phyloP scores from a whole-genome alignment of 2,113 vertebrate species.

The Smithornis capensis region DNA sequence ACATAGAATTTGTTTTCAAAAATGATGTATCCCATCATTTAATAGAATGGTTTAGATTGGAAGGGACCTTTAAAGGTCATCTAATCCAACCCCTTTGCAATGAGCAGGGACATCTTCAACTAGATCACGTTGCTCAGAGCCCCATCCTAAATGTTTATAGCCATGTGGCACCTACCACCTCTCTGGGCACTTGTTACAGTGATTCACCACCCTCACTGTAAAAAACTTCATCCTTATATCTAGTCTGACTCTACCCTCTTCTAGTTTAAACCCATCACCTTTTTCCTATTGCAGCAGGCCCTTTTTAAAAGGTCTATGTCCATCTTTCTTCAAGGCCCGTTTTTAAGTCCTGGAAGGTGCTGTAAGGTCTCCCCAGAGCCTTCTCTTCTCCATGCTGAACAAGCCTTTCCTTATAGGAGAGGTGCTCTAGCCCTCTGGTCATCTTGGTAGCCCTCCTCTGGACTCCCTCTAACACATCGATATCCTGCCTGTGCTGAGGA shows the following conservation, averaged over 20 bases:
- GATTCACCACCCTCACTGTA: neutral
- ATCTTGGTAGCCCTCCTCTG: neutral
- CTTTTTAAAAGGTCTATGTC: neutral
- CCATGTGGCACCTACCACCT: neutral
- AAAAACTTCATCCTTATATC: neutral
- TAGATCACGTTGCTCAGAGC: neutral
- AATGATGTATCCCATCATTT: neutral
- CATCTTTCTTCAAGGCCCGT: neutral
- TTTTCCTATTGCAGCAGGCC: neutral
- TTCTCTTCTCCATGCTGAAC: neutral
- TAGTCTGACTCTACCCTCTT: neutral
- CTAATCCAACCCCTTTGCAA: neutral
- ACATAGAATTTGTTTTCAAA: neutral
- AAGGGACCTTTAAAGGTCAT: neutral
- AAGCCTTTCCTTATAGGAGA: neutral
- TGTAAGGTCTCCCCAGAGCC: neutral
- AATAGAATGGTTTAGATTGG: neutral
- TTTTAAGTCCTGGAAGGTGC: neutral
- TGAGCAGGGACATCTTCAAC: neutral
- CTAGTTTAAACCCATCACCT: neutral
- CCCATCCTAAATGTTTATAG: neutral
- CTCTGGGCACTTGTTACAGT: neutral
- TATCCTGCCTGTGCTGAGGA: neutral
- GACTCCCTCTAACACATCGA: accelerated
- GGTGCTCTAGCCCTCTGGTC: accelerated